These are phyloP conservation scores for Cremastinae sp. DNA, from an alignment of 2,888 invertebrate species.

Conservation along the genomic window DNA sequence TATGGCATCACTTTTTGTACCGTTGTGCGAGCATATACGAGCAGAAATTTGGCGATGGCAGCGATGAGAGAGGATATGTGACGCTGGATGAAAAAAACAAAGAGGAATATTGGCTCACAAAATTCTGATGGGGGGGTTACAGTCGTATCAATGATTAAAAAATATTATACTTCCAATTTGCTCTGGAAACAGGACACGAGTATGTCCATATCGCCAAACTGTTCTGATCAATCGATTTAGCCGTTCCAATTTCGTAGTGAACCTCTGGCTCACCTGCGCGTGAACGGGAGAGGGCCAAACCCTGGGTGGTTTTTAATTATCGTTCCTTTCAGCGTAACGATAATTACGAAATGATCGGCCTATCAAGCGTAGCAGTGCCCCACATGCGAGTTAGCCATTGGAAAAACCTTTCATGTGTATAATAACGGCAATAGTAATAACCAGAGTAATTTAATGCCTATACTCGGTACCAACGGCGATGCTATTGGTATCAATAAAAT, in stretches of 20 bases:
- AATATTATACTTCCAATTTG: slow-evolving; percentile 63
- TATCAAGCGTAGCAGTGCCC: background rate
- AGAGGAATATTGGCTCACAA: slow-evolving; percentile 1
- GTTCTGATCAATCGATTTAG: slow-evolving; percentile 54
- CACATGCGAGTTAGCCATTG: slow-evolving; percentile 3
- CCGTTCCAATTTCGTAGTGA: slow-evolving; percentile 8
- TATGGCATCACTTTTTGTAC: background rate
- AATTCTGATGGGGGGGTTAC: slow-evolving; percentile 4
- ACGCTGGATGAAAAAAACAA: slow-evolving; percentile 21
- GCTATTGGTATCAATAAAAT: slow-evolving; percentile 4
- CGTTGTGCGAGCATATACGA: background rate
- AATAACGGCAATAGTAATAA: background rate
- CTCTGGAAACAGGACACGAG: slow-evolving; percentile 28
- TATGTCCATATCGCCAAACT: slow-evolving; percentile 32
- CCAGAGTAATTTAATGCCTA: background rate
- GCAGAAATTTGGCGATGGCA: background rate
- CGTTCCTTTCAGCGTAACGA: slow-evolving; percentile 58
- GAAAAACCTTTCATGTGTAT: background rate
- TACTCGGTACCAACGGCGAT: slow-evolving; percentile 4
- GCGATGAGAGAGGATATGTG: background rate
- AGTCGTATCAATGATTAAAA: slow-evolving; percentile 43
- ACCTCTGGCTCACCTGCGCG: slow-evolving; percentile 14
- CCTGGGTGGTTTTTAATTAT: slow-evolving; percentile 63
- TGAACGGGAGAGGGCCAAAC: background rate
- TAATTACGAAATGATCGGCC: slow-evolving; percentile 60